Conservation (phyloP, 2,797 vertebrate genomes). For the Decapterus maruadsi region DNA sequence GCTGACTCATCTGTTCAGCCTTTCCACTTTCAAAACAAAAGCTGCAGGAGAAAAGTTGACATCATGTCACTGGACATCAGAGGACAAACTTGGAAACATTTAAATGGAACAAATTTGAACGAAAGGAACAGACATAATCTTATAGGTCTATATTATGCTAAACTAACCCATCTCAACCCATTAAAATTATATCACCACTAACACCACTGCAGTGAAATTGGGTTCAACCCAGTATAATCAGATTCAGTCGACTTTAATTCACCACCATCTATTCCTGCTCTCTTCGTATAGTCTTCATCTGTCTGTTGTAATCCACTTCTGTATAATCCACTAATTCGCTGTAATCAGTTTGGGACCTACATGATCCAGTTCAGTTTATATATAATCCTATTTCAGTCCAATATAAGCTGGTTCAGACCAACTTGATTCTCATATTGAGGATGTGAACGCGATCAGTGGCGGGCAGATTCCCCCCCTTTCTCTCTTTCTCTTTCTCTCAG, state of each 20-base stretch:
- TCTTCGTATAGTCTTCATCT: slow-evolving; percentile 36
- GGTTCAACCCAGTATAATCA: slow-evolving; percentile 51
- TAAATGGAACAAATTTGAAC: slow-evolving; percentile 10
- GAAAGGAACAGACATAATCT: not conserved
- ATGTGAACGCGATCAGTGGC: slow-evolving; percentile 52
- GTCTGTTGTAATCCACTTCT: slow-evolving; percentile 59
- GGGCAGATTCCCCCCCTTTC: slow-evolving; percentile 53
- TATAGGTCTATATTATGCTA: not conserved
- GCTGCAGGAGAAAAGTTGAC: not conserved
- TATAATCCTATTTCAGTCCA: slow-evolving; percentile 68
- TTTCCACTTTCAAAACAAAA: not conserved
- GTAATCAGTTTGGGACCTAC: slow-evolving; percentile 66
- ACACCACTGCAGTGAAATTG: slow-evolving; percentile 21
- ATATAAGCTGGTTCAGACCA: slow-evolving; percentile 66
- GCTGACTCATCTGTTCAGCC: not conserved
- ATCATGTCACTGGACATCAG: not conserved
- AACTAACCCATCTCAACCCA: slow-evolving; percentile 31
- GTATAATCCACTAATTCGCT: slow-evolving; percentile 63
- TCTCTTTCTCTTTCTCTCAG: slow-evolving; percentile 53
- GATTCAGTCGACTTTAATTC: slow-evolving; percentile 39
- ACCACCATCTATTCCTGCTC: slow-evolving; percentile 26
- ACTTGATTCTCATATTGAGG: slow-evolving; percentile 58
- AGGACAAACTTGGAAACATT: not conserved
- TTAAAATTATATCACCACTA: slow-evolving; percentile 13
- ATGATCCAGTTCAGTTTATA: slow-evolving; percentile 66